A percentile compares a stretch with the other conserved stretches of the same genome.
Conservation (phyloP, 2,888 invertebrate genomes). For the Limnephilus auricula region DNA sequence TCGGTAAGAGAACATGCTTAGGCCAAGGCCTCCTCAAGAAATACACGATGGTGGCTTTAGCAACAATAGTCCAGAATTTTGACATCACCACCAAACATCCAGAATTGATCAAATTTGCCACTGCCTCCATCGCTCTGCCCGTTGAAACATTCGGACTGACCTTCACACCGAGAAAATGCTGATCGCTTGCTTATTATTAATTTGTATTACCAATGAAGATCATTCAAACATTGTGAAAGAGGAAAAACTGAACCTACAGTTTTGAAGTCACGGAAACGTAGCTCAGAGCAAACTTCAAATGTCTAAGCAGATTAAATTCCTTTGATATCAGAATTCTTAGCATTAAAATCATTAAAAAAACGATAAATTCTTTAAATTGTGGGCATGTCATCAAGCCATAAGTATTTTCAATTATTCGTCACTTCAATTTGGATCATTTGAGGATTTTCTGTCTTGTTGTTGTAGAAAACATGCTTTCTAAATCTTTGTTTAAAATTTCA, state of each 20-base stretch:
- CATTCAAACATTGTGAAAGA: background rate
- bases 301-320: background rate
- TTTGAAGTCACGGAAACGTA: background rate
- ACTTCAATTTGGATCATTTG: no score
- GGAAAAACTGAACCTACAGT: background rate
- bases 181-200: background rate
- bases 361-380: no score
- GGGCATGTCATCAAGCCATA: no score
- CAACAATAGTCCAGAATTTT: conserved; percentile 84
- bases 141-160: conserved; percentile 83
- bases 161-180: conserved; percentile 77
- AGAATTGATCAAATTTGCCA: conserved; percentile 78
- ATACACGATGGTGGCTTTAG: conserved; percentile 85
- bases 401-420: no score
- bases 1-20: conserved; percentile 91
- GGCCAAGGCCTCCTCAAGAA: conserved; percentile 89
- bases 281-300: no score
- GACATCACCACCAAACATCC: conserved; percentile 79
- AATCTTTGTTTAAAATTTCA: no score
- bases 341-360: no score
- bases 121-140: conserved; percentile 86
- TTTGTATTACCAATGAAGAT: background rate
- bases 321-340: background rate
- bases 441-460: no score
- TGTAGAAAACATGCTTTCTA: no score